A percentile compares a stretch with the other conserved stretches of the same genome.
Conservation (phyloP, 2,888 invertebrate species). For the Pyrochroa serraticornis region DNA sequence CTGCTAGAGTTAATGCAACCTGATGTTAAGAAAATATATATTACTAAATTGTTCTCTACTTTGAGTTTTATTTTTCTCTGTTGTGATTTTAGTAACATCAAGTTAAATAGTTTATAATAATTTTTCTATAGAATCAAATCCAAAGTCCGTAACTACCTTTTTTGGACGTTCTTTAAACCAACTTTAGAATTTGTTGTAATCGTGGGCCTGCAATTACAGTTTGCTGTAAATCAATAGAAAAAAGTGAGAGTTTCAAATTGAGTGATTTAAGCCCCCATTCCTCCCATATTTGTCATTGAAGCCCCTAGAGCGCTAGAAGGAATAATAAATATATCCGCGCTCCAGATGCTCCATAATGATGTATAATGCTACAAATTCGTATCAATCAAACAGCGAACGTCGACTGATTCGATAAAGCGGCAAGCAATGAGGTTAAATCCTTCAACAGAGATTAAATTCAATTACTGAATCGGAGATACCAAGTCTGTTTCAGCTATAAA, state of each 20-base stretch:
- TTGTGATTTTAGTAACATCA: no score
- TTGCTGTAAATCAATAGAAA: not conserved
- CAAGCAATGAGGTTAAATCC: conserved; percentile 27
- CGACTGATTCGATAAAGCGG: conserved; percentile 24
- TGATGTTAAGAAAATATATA: no score
- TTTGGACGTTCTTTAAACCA: no score
- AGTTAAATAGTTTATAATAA: no score
- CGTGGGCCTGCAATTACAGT: no score
- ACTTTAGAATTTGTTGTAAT: no score
- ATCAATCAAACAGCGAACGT: conserved; percentile 26
- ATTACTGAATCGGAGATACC: conserved; percentile 21
- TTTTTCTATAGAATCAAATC: no score
- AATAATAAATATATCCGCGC: not conserved
- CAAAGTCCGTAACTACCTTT: no score
- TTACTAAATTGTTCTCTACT: no score
- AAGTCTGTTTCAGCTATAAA: conserved; percentile 11
- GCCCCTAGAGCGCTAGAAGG: no score
- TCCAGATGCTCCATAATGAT: conserved; percentile 8
- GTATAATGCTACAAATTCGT: conserved; percentile 21
- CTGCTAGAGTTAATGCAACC: no score
- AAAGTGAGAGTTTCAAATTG: not conserved
- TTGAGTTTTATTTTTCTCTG: no score
- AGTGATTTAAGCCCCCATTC: not conserved
- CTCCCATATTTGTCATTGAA: not conserved
- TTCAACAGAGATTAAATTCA: conserved; percentile 28